Evolutionary conservation across 2,113 vertebrate genomes (phyloP), one percentile per base, ranked within the genome.

Genomic region (Sylvietta virens): DNA sequence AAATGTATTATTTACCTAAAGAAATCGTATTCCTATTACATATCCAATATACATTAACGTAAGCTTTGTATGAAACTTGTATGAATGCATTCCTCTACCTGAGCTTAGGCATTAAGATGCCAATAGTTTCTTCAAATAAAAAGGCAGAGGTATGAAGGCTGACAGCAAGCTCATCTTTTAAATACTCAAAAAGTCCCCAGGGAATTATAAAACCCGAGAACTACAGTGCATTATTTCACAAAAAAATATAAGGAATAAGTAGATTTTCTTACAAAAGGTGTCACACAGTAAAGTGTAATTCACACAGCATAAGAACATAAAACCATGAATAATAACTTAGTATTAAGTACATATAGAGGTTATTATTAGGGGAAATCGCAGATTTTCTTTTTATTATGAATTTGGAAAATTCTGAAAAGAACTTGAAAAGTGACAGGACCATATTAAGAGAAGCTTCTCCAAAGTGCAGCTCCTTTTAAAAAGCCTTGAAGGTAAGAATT

Each of bases 301-400:
- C 57, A 57, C 54, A 80, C 35, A 73, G 39, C 28, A 19, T n/a
- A 94, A 90, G 62, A 88, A 93, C 44, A 94, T 73, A 90, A 94
- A 92, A 89, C 64, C 40, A 95, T 33, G 20, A 88, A 89, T 91
- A 93, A 95, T 86, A 95, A 80, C 53, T 42, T 65, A 62, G 33
- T 26, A 91, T 90, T 85, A 85, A 87, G 39, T 87, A 89, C 69
- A 92, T 81, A 82, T 11, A 70, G 70, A 91, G 81, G 62, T 76
- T 54, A 79, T 87, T 92, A 79, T 91, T 88, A 70, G 15, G 33
- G 54, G 33, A 90, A 92, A 87, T 89, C 0, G 0, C 50, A 91
- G 44, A 71, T 65, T 82, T 90, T 85, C 51, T 90, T 92, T 91
- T 73, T 31, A 66, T 81, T 80, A 73, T 24, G 19, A 47, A 81